Conservation (phyloP, 2,888 invertebrate species). For the Coleophora deauratella region DNA sequence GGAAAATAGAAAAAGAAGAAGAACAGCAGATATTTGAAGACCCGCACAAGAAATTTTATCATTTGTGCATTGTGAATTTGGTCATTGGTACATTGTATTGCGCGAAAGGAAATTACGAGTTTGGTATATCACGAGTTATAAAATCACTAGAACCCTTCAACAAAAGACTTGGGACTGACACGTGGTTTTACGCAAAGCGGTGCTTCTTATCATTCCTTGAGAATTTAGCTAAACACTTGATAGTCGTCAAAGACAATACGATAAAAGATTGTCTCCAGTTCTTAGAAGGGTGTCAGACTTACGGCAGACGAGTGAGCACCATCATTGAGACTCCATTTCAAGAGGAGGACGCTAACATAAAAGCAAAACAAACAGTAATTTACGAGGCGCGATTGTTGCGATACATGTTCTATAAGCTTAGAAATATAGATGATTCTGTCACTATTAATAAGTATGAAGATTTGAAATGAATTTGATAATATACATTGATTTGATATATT, state of each 20-base stretch:
- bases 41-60: constrained; percentile 94
- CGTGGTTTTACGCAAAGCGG: constrained; percentile 98
- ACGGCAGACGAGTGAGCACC: constrained; percentile 89
- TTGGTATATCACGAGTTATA: constrained; percentile 97
- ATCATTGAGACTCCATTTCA: constrained; percentile 88
- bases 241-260: constrained; percentile 89
- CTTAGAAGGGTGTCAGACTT: constrained; percentile 90
- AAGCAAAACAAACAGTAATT: constrained; percentile 91
- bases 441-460: constrained; percentile 71
- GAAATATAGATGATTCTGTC: constrained; percentile 69
- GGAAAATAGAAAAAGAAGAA: constrained; percentile 98
- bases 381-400: constrained; percentile 91
- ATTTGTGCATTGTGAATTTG: constrained; percentile 97
- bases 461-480: constrained; percentile 48
- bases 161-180: constrained; percentile 96
- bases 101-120: constrained; percentile 99
- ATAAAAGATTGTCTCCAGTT: constrained; percentile 91
- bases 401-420: constrained; percentile 82
- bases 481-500: too few relatives aligned
- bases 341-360: constrained; percentile 77
- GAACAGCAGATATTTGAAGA: constrained; percentile 93
- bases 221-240: constrained; percentile 91
- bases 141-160: constrained; percentile 96
- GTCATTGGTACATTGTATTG: constrained; percentile 99
- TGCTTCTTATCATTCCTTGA: constrained; percentile 95